Base-by-base conservation (phyloP, 2,113 vertebrate genomes). In the Carassius carassius region DNA sequence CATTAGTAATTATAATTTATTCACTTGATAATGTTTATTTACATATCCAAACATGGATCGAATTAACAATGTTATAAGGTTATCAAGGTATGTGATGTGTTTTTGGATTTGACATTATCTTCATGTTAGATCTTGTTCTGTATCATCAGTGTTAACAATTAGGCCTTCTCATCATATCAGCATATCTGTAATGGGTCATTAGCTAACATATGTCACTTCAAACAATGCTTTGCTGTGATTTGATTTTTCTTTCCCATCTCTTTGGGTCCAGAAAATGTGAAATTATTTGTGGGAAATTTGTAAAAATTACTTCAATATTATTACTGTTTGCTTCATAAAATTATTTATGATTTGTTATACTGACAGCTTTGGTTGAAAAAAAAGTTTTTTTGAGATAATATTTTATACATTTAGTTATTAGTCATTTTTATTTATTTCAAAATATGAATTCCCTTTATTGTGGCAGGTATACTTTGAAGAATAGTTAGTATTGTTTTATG, bases 1-100 rank as follows among this genome's bases (percentile, higher is more conserved):
- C 47, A 82, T 79, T 82, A 81, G 25, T 37, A 67, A 44, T 80
- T 60, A 37, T 83, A 80, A 88, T 83, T 83, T 78, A 84, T 84
- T 60, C 78, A 63, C 37, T 70, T 7, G n/a, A 56, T 41, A 29
- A 69, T 49, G 25, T 76, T 76, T 76, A 87, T 78, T 76, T 85
- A 58, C 82, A 86, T 74, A 83, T 69, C 37, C 72, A 32, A 37
- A 60, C 49, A 21, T 47, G 58, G 56, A 84, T 77, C 81, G 86
- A 11, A 19, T 58, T 21, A 2, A n/a, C 56, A 60, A 60, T 60
- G 56, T 29, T 29, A 29, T n/a, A 21, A 47, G 60, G 65, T 60
- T 76, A 23, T 60, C 25, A 10, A 67, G 60, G 32, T 72, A 16
- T 70, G 7, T 70, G 41, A 41, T 63, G 60, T 21, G 69, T 44